Conservation (phyloP, 2,888 invertebrate genomes). For the Trachelus troglodyta region DNA sequence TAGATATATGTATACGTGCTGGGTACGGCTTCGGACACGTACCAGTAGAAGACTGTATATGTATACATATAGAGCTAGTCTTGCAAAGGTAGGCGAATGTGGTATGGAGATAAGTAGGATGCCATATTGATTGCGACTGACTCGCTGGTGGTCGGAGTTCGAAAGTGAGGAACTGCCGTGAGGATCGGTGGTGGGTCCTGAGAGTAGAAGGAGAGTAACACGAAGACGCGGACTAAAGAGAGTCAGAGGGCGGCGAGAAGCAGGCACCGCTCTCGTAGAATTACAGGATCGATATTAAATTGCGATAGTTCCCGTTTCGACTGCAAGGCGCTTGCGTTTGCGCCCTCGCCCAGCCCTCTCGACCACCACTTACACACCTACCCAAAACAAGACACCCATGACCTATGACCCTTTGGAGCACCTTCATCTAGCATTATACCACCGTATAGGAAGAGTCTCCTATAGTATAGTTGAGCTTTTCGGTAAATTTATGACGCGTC, state of each 20-base stretch:
- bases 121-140: constrained; percentile 62
- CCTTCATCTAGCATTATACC: too few relatives aligned
- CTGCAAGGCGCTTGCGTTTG: constrained; percentile 55
- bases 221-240: constrained; percentile 16
- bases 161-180: constrained; percentile 52
- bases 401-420: constrained; percentile 14
- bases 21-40: constrained; percentile 6
- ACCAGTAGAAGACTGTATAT: constrained; percentile 24
- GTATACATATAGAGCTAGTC: too few relatives aligned
- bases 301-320: constrained; percentile 60
- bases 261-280: constrained; percentile 49
- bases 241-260: constrained; percentile 29
- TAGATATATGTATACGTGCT: not conserved
- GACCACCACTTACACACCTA: constrained; percentile 22
- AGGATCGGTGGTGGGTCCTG: constrained; percentile 21
- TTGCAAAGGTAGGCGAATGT: constrained; percentile 31
- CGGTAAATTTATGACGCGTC: constrained; percentile 23
- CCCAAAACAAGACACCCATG: constrained; percentile 23
- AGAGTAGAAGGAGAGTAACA: constrained; percentile 28
- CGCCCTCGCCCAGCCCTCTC: constrained; percentile 20
- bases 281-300: constrained; percentile 64
- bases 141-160: constrained; percentile 46
- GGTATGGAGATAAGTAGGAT: constrained; percentile 61
- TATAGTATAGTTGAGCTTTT: not conserved
- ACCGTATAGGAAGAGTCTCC: too few relatives aligned